Conservation (phyloP, 2,888 invertebrate genomes). For the Ommatoiulus sabulosus region DNA sequence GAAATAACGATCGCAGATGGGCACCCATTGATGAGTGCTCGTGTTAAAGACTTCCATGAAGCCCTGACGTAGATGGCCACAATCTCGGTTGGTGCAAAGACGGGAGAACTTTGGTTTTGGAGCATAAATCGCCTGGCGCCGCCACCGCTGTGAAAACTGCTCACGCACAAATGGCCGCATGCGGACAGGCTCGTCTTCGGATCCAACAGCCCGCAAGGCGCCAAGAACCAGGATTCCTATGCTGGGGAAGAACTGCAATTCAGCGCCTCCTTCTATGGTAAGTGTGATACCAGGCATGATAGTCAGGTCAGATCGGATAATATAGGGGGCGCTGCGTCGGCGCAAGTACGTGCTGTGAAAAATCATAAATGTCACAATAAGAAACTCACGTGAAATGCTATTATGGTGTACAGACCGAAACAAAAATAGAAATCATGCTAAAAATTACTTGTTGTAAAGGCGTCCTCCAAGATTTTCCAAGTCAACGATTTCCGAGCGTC, state of each 20-base stretch:
- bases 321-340: conserved; percentile 78
- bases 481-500: conserved; percentile 68
- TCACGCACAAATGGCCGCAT: conserved; percentile 65
- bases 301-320: conserved; percentile 89
- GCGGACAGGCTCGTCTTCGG: conserved; percentile 65
- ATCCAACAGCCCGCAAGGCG: conserved; percentile 85
- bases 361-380: not conserved
- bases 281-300: conserved; percentile 94
- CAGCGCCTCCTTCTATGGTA: conserved; percentile 87
- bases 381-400: no score
- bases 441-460: conserved; percentile 70
- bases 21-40: conserved; percentile 96
- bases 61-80: conserved; percentile 76
- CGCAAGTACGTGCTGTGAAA: conserved; percentile 74
- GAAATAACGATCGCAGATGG: conserved; percentile 94
- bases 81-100: conserved; percentile 61
- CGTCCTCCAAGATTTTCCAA: conserved; percentile 81
- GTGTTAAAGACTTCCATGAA: conserved; percentile 95
- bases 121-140: not conserved
- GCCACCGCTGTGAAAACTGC: not conserved
- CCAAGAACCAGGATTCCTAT: conserved; percentile 96
- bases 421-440: no score
- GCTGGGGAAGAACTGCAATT: conserved; percentile 93
- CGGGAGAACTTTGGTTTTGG: conserved; percentile 58
- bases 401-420: no score